phyloP scores from a whole-genome alignment of 2,797 vertebrate species.

The Falco berigora region DNA sequence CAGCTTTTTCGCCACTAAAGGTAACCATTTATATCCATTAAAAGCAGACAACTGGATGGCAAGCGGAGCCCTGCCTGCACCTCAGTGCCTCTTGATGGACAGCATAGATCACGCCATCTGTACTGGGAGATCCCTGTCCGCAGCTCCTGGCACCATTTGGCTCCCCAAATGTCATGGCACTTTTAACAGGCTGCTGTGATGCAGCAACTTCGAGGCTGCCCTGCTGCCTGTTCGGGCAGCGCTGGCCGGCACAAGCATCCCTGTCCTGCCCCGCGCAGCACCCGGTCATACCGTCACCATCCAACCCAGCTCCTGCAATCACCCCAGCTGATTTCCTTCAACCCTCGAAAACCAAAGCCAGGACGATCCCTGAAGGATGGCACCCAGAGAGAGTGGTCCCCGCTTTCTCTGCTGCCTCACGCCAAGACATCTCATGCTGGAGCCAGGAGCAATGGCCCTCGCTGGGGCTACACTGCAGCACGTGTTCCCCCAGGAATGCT shows the following conservation, averaged over 20 bases:
- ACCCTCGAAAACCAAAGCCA: neutral
- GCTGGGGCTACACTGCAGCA: neutral
- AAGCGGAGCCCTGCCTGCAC: neutral
- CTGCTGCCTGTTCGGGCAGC: neutral
- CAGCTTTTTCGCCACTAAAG: slow-evolving; percentile 45
- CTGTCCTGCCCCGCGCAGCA: fast-evolving
- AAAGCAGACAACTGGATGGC: neutral
- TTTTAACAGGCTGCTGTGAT: neutral
- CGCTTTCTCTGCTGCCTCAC: neutral
- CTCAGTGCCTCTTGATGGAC: neutral
- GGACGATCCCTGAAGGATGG: neutral
- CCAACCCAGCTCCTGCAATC: neutral
- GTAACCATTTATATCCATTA: slow-evolving; percentile 47
- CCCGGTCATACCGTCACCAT: fast-evolving
- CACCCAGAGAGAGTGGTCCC: fast-evolving
- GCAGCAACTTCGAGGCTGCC: neutral
- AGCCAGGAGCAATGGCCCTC: fast-evolving
- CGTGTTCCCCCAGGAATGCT: fast-evolving
- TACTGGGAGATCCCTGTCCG: neutral
- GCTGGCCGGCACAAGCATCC: no score
- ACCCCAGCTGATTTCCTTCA: neutral
- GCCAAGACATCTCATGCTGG: fast-evolving
- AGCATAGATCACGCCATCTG: neutral
- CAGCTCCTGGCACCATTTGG: fast-evolving
- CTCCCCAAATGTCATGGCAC: neutral